These are phyloP conservation scores for Caradrina clavipalpis DNA, from an alignment of 2,888 invertebrate species.

Conservation along the genomic window DNA sequence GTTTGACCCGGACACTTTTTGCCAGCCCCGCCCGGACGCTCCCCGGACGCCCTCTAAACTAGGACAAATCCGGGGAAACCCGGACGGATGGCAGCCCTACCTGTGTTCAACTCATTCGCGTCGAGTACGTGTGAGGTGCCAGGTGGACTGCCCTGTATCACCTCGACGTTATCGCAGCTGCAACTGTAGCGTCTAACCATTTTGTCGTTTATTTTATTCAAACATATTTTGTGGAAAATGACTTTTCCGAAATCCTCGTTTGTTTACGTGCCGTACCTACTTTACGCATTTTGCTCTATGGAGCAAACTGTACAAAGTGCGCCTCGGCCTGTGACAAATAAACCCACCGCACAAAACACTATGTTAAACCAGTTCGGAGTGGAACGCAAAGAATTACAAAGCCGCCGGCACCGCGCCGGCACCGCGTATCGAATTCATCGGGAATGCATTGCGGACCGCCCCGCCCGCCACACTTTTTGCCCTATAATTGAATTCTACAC, in stretches of 20 bases:
- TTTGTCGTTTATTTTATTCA: neutral
- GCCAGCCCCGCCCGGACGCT: too few relatives aligned
- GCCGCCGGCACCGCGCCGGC: conserved; percentile 23
- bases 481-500: conserved; percentile 58
- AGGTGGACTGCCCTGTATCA: too few relatives aligned
- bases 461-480: conserved; percentile 43
- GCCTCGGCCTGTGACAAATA: conserved; percentile 6
- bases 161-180: too few relatives aligned
- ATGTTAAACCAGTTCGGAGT: conserved; percentile 10
- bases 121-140: neutral
- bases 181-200: neutral
- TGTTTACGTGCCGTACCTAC: neutral
- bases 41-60: too few relatives aligned
- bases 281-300: conserved; percentile 5
- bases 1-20: too few relatives aligned
- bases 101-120: neutral
- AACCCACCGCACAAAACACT: conserved; percentile 7
- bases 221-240: neutral
- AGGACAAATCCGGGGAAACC: too few relatives aligned
- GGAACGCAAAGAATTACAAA: conserved; percentile 32
- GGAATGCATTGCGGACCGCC: conserved; percentile 40
- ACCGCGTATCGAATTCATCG: conserved; percentile 43
- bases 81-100: too few relatives aligned
- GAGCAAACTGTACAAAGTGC: conserved; percentile 7
- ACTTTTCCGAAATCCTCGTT: neutral